These are phyloP conservation scores for Sebastes melanostomus DNA, from an alignment of 2,797 vertebrate species.

Conservation along the genomic window DNA sequence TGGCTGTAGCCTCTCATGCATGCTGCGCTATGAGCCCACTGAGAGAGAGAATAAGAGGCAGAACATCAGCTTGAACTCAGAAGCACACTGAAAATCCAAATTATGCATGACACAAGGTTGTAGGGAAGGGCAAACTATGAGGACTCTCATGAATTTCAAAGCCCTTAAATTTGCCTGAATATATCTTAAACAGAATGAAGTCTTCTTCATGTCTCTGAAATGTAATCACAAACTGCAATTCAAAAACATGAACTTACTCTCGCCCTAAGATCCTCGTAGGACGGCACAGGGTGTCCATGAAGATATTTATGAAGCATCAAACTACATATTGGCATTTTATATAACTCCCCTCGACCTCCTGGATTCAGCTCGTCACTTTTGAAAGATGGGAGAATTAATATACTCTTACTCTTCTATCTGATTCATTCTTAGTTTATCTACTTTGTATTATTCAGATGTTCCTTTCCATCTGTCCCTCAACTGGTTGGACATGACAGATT, in stretches of 20 bases:
- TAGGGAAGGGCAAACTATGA: constrained; percentile 38
- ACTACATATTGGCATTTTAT: not conserved
- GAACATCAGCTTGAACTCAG: constrained; percentile 36
- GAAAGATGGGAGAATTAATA: not conserved
- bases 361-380: not conserved
- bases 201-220: constrained; percentile 7
- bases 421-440: not conserved
- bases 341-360: not conserved
- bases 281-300: not conserved
- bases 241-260: not conserved
- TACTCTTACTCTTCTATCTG: not conserved
- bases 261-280: not conserved
- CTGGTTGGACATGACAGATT: constrained; percentile 6
- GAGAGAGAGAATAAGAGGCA: constrained; percentile 16
- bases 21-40: constrained; percentile 8
- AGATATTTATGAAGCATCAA: constrained; percentile 1
- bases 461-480: not conserved
- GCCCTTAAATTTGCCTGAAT: constrained; percentile 9
- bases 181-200: not conserved
- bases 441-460: not conserved
- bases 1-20: constrained; percentile 38
- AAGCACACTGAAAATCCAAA: constrained; percentile 27
- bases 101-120: constrained; percentile 53
- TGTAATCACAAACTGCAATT: constrained; percentile 13
- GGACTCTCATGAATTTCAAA: constrained; percentile 60